A percentile compares a stretch with the other conserved stretches of the same genome.
These are phyloP conservation scores for Rhimphoctona megacephalus DNA, from an alignment of 2,888 invertebrate species.

Conservation along the genomic window DNA sequence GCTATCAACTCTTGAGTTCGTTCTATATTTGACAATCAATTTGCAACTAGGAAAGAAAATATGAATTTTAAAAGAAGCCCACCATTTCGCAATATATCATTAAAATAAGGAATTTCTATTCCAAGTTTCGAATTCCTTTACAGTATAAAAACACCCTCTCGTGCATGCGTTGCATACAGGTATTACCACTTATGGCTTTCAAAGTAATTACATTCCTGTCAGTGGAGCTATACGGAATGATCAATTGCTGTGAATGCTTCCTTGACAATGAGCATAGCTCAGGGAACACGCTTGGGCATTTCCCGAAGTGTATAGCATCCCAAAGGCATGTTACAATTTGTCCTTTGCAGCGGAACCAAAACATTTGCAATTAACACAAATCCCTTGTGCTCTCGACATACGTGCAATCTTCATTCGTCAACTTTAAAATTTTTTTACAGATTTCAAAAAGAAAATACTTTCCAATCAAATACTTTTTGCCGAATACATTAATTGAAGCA, in stretches of 20 bases:
- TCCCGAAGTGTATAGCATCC: constrained; percentile 16
- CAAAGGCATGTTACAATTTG: constrained; percentile 3
- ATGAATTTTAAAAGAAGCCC: too few relatives aligned
- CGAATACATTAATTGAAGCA: background rate
- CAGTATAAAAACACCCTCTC: background rate
- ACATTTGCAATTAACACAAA: constrained; percentile 58
- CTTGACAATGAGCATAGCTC: constrained; percentile 60
- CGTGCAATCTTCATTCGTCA: background rate
- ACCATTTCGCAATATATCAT: background rate
- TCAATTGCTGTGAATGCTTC: constrained; percentile 58
- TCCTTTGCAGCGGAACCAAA: constrained; percentile 43
- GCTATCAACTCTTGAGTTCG: background rate
- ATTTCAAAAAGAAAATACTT: background rate
- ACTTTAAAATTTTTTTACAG: background rate
- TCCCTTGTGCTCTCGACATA: background rate
- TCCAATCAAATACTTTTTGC: background rate
- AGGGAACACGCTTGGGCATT: constrained; percentile 46
- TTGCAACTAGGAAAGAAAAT: background rate
- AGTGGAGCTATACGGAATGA: constrained; percentile 57
- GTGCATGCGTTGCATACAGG: background rate
- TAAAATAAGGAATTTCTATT: background rate
- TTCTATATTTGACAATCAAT: background rate
- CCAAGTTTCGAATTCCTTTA: background rate
- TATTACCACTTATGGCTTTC: constrained; percentile 29
- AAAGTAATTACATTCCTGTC: constrained; percentile 68